Conservation (phyloP, 2,797 vertebrate species). For the Chaetophractus vellerosus region DNA sequence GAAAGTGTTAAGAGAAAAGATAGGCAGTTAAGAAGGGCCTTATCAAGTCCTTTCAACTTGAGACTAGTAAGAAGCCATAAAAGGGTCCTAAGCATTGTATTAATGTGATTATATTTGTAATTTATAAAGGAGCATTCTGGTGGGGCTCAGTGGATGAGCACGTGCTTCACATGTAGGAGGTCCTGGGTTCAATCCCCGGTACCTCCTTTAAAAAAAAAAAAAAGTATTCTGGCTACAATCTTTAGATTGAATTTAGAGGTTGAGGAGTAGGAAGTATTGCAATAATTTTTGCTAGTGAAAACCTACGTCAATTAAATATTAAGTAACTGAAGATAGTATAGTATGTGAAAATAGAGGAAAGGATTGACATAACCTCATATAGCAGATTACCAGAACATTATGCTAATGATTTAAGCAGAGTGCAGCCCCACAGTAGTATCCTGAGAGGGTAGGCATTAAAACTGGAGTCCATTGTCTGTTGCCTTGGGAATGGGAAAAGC, state of each 20-base stretch:
- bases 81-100: background rate
- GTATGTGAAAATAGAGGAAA: background rate
- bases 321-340: background rate
- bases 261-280: background rate
- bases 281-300: slow-evolving; percentile 41
- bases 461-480: background rate
- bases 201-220: too few relatives aligned
- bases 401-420: slow-evolving; percentile 37
- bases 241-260: background rate
- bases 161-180: too few relatives aligned
- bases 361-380: background rate
- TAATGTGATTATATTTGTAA: slow-evolving; percentile 4
- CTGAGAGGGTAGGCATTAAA: background rate
- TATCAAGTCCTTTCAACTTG: slow-evolving; percentile 20
- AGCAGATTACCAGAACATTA: background rate
- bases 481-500: slow-evolving; percentile 28
- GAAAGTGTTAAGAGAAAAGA: background rate
- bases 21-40: background rate
- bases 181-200: too few relatives aligned
- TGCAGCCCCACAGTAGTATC: background rate
- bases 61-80: background rate
- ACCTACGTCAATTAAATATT: slow-evolving; percentile 12
- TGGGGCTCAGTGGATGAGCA: too few relatives aligned
- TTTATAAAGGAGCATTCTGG: slow-evolving; percentile 42
- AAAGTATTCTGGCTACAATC: background rate